Percentiles rank a stretch among this genome's conserved stretches.
phyloP scores from a whole-genome alignment of 2,888 invertebrate species.

The Callosobruchus maculatus region DNA sequence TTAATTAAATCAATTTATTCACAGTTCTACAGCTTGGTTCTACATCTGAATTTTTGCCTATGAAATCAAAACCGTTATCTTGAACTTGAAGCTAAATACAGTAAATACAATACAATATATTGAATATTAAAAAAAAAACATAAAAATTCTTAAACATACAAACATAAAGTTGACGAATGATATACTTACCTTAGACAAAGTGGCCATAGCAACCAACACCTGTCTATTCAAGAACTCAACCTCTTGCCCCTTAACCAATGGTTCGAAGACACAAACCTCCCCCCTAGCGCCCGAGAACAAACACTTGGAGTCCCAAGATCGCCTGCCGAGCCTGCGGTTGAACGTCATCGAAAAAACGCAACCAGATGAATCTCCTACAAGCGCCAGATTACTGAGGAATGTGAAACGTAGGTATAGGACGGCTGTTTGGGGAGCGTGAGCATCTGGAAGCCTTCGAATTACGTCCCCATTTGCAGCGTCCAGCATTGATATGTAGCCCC shows the following conservation, averaged over 20 bases:
- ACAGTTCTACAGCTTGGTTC: too few species aligned
- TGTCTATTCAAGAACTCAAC: slow-evolving; percentile 68
- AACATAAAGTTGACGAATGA: too few species aligned
- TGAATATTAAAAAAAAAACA: too few species aligned
- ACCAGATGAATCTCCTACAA: slow-evolving; percentile 81
- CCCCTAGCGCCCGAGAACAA: slow-evolving; percentile 96
- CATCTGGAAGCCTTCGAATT: slow-evolving; percentile 70
- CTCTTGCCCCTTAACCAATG: slow-evolving; percentile 52
- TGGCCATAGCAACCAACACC: slow-evolving; percentile 87
- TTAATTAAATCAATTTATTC: too few species aligned
- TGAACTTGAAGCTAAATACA: too few species aligned
- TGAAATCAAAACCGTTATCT: too few species aligned
- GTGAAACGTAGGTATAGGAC: slow-evolving; percentile 65
- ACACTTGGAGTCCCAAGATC: slow-evolving; percentile 87
- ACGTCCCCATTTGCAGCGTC: slow-evolving; percentile 79
- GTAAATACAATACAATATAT: too few species aligned
- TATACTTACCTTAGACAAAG: slow-evolving; percentile 74
- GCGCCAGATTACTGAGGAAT: slow-evolving; percentile 57
- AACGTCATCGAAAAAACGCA: slow-evolving; percentile 94
- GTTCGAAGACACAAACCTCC: slow-evolving; percentile 79
- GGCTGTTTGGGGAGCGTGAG: slow-evolving; percentile 79
- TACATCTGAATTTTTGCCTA: too few species aligned
- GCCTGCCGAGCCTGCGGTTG: slow-evolving; percentile 80
- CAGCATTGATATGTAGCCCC: slow-evolving; percentile 88
- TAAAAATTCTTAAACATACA: too few species aligned